Base-by-base conservation (phyloP, 1,140 invertebrate genomes). In the Hestina assimilis region DNA sequence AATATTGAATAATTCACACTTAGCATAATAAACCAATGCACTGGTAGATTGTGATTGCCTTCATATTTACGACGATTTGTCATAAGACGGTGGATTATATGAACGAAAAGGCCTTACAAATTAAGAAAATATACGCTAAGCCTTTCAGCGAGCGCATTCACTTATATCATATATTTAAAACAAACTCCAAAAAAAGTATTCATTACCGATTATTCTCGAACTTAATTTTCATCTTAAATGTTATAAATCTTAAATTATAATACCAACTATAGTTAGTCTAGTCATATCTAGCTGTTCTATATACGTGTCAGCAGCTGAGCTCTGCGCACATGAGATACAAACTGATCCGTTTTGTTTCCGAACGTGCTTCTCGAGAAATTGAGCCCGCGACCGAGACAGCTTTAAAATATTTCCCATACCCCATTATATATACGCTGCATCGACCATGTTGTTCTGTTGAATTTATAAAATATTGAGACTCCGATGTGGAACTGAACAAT, bases 261-360 rank as follows among this genome's bases (percentile, higher is more conserved):
- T 42, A 23, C 12, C 6, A 33, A 9, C 6, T 1, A 28, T 0
- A 9, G 8, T 12, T 15, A 14, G 4, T 6, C 14, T n/a, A 17
- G 46, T 9, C 62, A 45, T 42, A 63, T 73, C 62, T 17, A 73
- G 67, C n/a, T 40, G 31, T 21, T 17, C 4, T 46, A 61, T 17
- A 33, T 38, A 0, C 5, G 45, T 14, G 52, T 48, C 35, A 53
- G 50, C 56, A 62, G 45, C 62, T 66, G 50, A 56, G 53, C 55
- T 38, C 55, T 60, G 61, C 52, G 57, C 57, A 47, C 47, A 29
- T 57, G 45, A 67, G 66, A 71, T 75, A 69, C 66, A 56, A 53
- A 57, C 63, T 76, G 78, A 79, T 81, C 71, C 73, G 59, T 80
- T 69, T 69, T 66, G 64, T 66, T 55, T 62, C 56, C 57, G 56